Percentiles rank a stretch among this genome's conserved stretches.
These are phyloP conservation scores for Lordiphosa andalusiaca DNA, from an alignment of 2,888 invertebrate genomes.

Conservation along the genomic window DNA sequence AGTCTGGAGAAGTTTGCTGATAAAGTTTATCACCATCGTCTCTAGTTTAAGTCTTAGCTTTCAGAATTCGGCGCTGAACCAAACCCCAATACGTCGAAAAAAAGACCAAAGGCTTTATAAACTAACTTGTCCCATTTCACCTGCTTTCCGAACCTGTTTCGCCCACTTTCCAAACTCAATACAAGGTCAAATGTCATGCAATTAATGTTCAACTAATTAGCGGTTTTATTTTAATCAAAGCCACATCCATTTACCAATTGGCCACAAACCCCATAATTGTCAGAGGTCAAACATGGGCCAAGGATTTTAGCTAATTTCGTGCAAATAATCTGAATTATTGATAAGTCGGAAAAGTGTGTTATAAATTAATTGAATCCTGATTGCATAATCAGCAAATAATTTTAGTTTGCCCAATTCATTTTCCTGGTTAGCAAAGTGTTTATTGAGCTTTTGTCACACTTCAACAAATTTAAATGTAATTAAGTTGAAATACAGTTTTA, in stretches of 20 bases:
- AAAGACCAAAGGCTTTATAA: too few species aligned
- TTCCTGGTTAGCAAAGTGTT: background rate
- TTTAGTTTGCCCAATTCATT: conserved; percentile 5
- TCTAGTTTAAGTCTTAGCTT: too few species aligned
- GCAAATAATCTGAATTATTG: conserved; percentile 41
- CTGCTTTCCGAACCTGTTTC: too few species aligned
- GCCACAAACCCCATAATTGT: conserved; percentile 1
- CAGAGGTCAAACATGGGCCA: conserved; percentile 18
- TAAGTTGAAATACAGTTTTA: conserved; percentile 14
- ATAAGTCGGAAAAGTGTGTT: conserved; percentile 28
- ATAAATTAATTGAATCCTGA: conserved; percentile 50
- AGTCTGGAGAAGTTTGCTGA: too few species aligned
- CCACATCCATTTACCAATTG: conserved; percentile 9
- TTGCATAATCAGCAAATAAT: conserved; percentile 30
- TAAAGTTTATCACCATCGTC: too few species aligned
- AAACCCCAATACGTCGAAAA: too few species aligned
- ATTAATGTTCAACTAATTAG: conserved; percentile 42
- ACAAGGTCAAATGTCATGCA: background rate
- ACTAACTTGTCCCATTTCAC: too few species aligned
- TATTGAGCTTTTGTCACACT: conserved; percentile 12
- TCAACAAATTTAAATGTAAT: conserved; percentile 36
- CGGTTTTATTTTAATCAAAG: conserved; percentile 21
- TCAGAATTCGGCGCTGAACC: too few species aligned
- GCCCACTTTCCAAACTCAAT: too few species aligned
- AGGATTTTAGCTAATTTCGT: conserved; percentile 3